Conservation (phyloP, 2,888 invertebrate species). For the Drosophila hamatofila region DNA sequence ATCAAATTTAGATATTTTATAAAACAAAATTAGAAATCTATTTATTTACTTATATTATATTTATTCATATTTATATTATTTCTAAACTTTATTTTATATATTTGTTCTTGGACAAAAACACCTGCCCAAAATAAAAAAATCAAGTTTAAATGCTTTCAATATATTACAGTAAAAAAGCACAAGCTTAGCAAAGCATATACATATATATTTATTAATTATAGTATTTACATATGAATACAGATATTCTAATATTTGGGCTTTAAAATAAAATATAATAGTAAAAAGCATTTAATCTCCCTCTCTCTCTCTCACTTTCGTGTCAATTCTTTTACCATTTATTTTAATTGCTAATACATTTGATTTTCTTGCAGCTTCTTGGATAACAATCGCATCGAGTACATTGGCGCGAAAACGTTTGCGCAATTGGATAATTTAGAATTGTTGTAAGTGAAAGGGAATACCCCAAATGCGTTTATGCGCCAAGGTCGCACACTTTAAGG, state of each 20-base stretch:
- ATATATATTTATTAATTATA: not conserved
- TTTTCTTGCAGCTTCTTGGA: conserved; percentile 84
- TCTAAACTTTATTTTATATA: no score
- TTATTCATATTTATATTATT: no score
- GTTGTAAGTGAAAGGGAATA: conserved; percentile 85
- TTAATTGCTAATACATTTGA: conserved; percentile 31
- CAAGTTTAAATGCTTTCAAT: no score
- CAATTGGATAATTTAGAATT: conserved; percentile 85
- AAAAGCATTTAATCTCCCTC: not conserved
- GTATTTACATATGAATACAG: no score
- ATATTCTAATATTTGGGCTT: no score
- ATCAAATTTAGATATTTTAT: not conserved
- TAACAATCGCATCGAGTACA: conserved; percentile 85
- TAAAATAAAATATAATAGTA: no score
- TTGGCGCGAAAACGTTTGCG: conserved; percentile 85
- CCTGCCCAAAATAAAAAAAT: no score
- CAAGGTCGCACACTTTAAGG: conserved; percentile 17
- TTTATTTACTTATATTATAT: no score
- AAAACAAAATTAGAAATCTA: no score
- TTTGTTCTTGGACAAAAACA: no score
- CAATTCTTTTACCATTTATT: not conserved
- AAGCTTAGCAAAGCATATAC: no score
- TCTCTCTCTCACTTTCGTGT: not conserved
- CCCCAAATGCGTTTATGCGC: not conserved
- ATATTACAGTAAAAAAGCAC: no score